Percentiles rank a stretch among this genome's conserved stretches.
Evolutionary conservation across 2,888 invertebrate genomes (phyloP).

Genomic region (Papilio demoleus): DNA sequence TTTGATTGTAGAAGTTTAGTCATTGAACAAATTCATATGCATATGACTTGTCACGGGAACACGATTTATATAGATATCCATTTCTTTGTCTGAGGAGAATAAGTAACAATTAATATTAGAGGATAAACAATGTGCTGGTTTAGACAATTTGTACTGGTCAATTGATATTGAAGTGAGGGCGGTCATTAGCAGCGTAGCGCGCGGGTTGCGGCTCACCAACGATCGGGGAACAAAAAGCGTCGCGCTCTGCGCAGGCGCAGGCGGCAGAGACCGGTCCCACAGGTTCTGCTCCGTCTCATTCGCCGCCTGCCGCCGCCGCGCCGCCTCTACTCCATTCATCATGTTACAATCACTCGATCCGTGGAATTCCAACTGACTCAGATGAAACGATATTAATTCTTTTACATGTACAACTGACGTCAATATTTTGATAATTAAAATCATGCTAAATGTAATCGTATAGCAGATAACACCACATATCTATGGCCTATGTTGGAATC

Average conservation of each 20-base stretch:
- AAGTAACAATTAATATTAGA: not conserved
- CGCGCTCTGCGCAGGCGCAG: constrained; percentile 42
- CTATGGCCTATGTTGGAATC: not conserved
- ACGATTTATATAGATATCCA: no score
- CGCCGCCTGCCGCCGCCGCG: constrained; percentile 50
- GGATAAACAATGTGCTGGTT: not conserved
- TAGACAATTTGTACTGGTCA: constrained; percentile 46
- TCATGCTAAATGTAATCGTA: not conserved
- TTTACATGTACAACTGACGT: constrained; percentile 46
- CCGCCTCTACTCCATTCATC: constrained; percentile 60
- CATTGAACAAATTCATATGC: no score
- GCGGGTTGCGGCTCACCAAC: constrained; percentile 45
- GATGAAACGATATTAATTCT: constrained; percentile 37
- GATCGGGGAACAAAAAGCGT: constrained; percentile 63
- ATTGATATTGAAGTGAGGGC: constrained; percentile 51
- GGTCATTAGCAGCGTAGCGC: constrained; percentile 53
- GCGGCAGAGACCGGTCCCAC: constrained; percentile 63
- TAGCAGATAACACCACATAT: not conserved
- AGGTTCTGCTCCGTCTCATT: constrained; percentile 57
- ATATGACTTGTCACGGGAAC: no score
- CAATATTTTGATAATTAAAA: constrained; percentile 25
- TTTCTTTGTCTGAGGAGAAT: no score
- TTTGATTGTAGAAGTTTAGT: no score
- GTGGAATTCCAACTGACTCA: constrained; percentile 34
- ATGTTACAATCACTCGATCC: constrained; percentile 42